A percentile compares a stretch with the other conserved stretches of the same genome.
Evolutionary conservation across 2,797 vertebrate genomes (phyloP).

Genomic region (Micrastur ruficollis): DNA sequence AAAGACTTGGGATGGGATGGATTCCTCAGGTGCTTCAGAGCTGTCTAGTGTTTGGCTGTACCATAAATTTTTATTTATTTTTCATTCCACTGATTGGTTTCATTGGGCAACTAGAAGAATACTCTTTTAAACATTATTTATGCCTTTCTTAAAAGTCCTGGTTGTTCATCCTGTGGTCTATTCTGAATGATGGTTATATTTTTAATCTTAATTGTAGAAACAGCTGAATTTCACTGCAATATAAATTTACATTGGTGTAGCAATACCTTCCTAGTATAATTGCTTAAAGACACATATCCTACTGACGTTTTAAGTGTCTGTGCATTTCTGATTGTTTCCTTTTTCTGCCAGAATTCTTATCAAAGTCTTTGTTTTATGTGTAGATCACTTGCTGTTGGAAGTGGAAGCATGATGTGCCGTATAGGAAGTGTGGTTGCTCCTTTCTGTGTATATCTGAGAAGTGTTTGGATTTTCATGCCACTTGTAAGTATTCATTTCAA

Average conservation of each 20-base stretch:
- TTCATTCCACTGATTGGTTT: neutral
- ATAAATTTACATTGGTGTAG: neutral
- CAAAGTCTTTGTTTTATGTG: neutral
- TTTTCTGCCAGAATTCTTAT: neutral
- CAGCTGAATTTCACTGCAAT: neutral
- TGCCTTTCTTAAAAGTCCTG: neutral
- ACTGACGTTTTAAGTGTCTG: neutral
- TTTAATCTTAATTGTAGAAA: neutral
- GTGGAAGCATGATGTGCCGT: slow-evolving; percentile 90
- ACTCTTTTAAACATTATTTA: neutral
- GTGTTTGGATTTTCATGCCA: slow-evolving; percentile 87
- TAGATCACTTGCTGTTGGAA: slow-evolving; percentile 90
- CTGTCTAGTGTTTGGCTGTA: neutral
- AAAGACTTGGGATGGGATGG: neutral
- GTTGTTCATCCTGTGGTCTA: neutral
- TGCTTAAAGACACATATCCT: neutral
- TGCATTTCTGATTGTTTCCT: neutral
- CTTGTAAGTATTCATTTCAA: slow-evolving; percentile 74
- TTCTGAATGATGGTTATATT: neutral
- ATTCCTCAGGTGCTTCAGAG: neutral
- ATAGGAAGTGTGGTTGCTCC: slow-evolving; percentile 88
- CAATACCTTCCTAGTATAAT: neutral
- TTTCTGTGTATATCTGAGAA: slow-evolving; percentile 85
- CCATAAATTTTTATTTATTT: neutral
- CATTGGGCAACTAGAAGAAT: neutral